Evolutionary conservation across 2,888 invertebrate genomes (phyloP), one percentile per base, ranked within the genome.

Genomic region (Spicauda simplicius): DNA sequence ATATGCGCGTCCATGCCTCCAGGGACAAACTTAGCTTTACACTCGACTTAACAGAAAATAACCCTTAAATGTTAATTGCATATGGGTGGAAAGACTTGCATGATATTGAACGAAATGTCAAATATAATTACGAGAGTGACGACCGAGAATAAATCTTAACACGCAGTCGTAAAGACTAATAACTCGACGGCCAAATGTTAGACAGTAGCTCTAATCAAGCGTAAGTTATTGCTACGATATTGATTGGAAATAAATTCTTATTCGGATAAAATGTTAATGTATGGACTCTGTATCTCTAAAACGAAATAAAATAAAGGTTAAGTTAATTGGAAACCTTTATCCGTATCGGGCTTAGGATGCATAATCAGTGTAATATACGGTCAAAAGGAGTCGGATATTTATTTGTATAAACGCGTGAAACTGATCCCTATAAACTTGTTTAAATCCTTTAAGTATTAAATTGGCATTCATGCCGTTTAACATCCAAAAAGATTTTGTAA

Each of bases 1-100:
- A 91, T 91, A 91, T 85, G 84, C 86, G 81, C 79, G 82, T 84
- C 82, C 87, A 83, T 84, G 85, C 82, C 81, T 74, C 72, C 68
- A 71, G 79, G 75, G 68, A 71, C 76, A 71, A 72, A 70, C 69
- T 66, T 72, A 70, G 57, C 33, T 68, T 48, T 54, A 65, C 69
- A 54, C 62, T 57, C 50, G 45, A 37, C n/a, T 59, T 73, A 62
- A 70, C 20, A 64, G 20, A 80, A 76, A 76, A 71, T 68, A 70
- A 68, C 63, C 76, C 71, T 73, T 80, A 79, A 76, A 37, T 18
- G 0, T 50, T 52, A 54, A 37, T n/a, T n/a, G 2, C 37, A 55
- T 72, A 70, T 69, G 69, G 70, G 60, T 65, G 55, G n/a, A 45
- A 37, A 14, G 54, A 70, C 64, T 53, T 70, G 68, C 6, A 53